phyloP scores from a whole-genome alignment of 2,888 invertebrate genomes.

The Ganaspis brasiliensis region DNA sequence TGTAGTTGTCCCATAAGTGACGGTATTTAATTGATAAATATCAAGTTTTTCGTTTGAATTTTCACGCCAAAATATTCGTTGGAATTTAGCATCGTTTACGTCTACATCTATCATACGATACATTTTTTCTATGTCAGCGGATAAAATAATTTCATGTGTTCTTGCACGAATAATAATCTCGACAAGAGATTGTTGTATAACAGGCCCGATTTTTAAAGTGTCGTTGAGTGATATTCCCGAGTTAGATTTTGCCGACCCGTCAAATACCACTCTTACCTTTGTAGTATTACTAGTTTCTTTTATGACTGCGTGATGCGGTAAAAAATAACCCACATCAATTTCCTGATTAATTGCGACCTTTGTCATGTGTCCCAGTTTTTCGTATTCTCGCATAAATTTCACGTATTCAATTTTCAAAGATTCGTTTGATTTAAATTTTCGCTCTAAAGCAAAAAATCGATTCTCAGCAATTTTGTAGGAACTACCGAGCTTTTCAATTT shows the following conservation, averaged over 20 bases:
- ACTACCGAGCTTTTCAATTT: too few species aligned
- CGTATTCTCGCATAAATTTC: conserved; percentile 33
- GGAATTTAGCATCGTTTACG: conserved; percentile 23
- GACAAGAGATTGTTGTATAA: conserved; percentile 62
- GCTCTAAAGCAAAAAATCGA: conserved; percentile 43
- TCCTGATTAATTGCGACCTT: background rate
- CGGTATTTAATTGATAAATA: conserved; percentile 48
- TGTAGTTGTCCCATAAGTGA: conserved; percentile 49
- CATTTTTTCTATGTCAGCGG: conserved; percentile 52
- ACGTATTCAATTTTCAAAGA: background rate
- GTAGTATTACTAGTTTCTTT: conserved; percentile 56
- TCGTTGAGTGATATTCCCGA: conserved; percentile 56
- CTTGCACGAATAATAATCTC: conserved; percentile 55
- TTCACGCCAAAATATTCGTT: conserved; percentile 50
- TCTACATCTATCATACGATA: conserved; percentile 49
- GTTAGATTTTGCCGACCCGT: conserved; percentile 57
- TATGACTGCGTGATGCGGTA: conserved; percentile 55
- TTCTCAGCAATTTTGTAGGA: too few species aligned
- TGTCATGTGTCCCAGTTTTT: conserved; percentile 41
- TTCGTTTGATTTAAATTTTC: conserved; percentile 40
- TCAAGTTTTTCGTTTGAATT: background rate
- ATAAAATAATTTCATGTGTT: conserved; percentile 30
- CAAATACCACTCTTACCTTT: conserved; percentile 63
- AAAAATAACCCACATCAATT: background rate
- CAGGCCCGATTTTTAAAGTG: conserved; percentile 59